Percentiles rank a stretch among this genome's conserved stretches.
Evolutionary conservation across 2,888 invertebrate genomes (phyloP).

Genomic region (Sympetrum striolatum): DNA sequence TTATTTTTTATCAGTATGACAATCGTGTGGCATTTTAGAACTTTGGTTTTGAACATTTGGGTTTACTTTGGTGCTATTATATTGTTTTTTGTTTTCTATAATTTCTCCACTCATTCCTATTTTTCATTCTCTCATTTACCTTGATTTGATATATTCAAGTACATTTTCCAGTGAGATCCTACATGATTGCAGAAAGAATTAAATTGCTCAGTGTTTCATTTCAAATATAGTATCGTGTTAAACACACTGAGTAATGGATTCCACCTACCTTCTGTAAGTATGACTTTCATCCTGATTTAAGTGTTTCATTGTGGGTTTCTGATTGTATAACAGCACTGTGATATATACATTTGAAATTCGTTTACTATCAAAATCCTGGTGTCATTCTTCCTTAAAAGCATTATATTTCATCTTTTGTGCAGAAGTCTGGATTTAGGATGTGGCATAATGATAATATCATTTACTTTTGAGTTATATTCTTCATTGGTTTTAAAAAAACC

Average conservation of each 20-base stretch:
- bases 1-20: too few species aligned
- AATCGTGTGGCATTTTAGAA: too few species aligned
- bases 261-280: background rate
- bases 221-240: too few species aligned
- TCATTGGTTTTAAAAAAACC: too few species aligned
- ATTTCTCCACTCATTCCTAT: too few species aligned
- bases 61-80: too few species aligned
- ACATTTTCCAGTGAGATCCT: too few species aligned
- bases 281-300: background rate
- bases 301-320: background rate
- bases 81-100: too few species aligned
- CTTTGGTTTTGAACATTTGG: too few species aligned
- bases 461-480: background rate
- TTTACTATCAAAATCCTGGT: background rate
- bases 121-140: too few species aligned
- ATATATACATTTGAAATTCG: background rate
- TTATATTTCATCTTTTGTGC: slow-evolving; percentile 2
- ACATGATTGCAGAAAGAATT: background rate
- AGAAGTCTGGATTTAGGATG: background rate
- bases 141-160: too few species aligned
- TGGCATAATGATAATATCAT: background rate
- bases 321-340: background rate
- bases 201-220: background rate
- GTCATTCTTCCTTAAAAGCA: background rate
- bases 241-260: background rate